Evolutionary conservation across 1,140 invertebrate species (phyloP), one percentile per base, ranked within the genome.

Genomic region (Zophobas morio): DNA sequence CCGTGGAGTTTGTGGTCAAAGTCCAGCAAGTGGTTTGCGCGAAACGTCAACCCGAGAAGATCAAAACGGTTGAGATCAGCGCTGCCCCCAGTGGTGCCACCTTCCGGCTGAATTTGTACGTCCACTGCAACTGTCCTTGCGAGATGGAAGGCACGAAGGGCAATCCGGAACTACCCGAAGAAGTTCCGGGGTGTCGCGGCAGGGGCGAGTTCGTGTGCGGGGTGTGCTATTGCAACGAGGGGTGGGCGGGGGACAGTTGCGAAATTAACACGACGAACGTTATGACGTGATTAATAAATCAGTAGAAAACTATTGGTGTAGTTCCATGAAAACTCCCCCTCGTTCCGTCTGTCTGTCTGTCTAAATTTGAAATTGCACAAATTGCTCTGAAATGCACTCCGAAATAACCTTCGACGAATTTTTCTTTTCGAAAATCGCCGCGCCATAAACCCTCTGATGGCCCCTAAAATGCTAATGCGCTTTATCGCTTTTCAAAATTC

Each of bases 71-170:
- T n/a, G n/a, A 42, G n/a, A 66, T 66, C 20, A 20, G 4, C 4
- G n/a, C 39, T 4, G 6, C 39, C 2, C 60, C 60, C 2, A 40
- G 60, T 6, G 8, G n/a, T 66, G 60, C 8, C 1, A 32, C 8
- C 20, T 42, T 66, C n/a, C 39, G 60, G 8, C 35, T 66, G 39
- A 20, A 66, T 42, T 40, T 66, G 37, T 66, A 66, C 60, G 60
- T 39, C 42, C 42, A 66, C 20, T 66, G 60, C 60, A 34, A 66
- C 6, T 66, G 60, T 66, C 60, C 60, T 66, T 66, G 60, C 60
- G 60, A 66, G 33, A 42, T 66, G 37, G 60, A 60, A n/a, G n/a
- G n/a, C 8, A 32, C 35, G 20, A 51, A 0, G 0, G 3, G 4
- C 49, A 32, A 39, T 39, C 39, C 40, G 4, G n/a, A 47, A 5